A percentile compares a stretch with the other conserved stretches of the same genome.
Evolutionary conservation across 2,888 invertebrate species (phyloP).

Genomic region (Dastarcus helophoroides): DNA sequence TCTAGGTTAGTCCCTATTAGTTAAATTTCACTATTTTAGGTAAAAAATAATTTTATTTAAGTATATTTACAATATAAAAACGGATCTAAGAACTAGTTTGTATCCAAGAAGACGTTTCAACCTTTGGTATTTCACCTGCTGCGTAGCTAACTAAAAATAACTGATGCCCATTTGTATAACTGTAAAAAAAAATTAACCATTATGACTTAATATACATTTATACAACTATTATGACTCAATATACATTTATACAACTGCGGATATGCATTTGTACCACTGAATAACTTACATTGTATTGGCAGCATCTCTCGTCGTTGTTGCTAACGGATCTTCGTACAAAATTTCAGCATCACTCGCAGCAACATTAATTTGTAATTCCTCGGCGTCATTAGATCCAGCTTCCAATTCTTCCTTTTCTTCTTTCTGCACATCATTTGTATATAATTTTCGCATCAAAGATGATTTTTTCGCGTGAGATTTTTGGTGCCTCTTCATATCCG

Average conservation of each 20-base stretch:
- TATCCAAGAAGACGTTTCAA: constrained; percentile 27
- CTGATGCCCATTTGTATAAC: constrained; percentile 32
- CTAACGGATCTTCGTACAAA: constrained; percentile 27
- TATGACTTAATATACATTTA: constrained; percentile 2
- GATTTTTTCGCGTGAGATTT: constrained; percentile 49
- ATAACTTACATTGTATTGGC: constrained; percentile 19
- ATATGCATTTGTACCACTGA: constrained; percentile 21
- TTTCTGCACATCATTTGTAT: constrained; percentile 16
- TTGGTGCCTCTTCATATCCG: constrained; percentile 72
- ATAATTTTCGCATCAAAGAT: constrained; percentile 8
- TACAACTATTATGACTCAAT: constrained; percentile 4
- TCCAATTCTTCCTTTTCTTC: constrained; percentile 20
- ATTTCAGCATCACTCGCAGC: constrained; percentile 30
- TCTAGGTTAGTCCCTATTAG: no score
- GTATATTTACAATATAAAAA: neutral
- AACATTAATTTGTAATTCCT: constrained; percentile 28
- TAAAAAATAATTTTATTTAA: neutral
- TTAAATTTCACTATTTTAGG: no score
- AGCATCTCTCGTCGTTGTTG: constrained; percentile 18
- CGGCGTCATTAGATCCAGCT: constrained; percentile 26
- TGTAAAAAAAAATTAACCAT: constrained; percentile 17
- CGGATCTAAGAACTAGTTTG: constrained; percentile 21
- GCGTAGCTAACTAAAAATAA: constrained; percentile 32
- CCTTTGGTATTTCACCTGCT: constrained; percentile 23
- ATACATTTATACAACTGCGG: constrained; percentile 17